Base-by-base conservation (phyloP, 2,113 vertebrate species). In the Lepus americanus region DNA sequence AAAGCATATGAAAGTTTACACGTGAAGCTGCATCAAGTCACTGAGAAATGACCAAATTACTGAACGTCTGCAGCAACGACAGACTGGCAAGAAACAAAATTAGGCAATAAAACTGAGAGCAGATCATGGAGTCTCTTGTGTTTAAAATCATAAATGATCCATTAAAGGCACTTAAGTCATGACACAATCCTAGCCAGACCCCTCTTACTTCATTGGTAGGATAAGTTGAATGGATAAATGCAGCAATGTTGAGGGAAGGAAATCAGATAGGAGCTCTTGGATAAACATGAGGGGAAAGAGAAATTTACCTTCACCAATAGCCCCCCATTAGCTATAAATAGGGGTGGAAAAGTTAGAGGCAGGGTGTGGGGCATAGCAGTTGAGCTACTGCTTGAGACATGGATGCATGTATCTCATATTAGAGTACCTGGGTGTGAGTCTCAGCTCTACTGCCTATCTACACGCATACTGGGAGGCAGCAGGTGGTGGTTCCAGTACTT, bases 1-100 rank as follows among this genome's bases (percentile, higher is more conserved):
- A 44, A 96, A 93, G 13, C 89, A 66, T 20, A 2, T 11, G 12
- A 89, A 94, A 95, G 77, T 74, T 23, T 1, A 69, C 25, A 72
- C 14, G 14, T 12, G 7, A 93, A 91, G 11, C 49, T 53, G 14
- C n/a, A 27, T 44, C 36, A 73, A 85, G 31, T 81, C 36, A 86
- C 0, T 77, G 27, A 12, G 20, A 36, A 93, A 76, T 16, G 36
- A 61, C 1, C 25, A 82, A 73, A 81, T 6, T 83, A 14, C 29
- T 63, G 10, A 22, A n/a, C 12, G 6, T 5, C 27, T 72, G n/a
- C 14, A 76, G 51, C 27, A 86, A 19, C 85, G 23, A 44, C 23
- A 8, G 29, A 55, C 6, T 31, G 9, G 55, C 4, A 87, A n/a
- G n/a, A 72, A 10, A 90, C 13, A 64, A 93, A 87, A 73, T 29